These are phyloP conservation scores for Aphelinus certus DNA, from an alignment of 1,140 invertebrate species.

Conservation along the genomic window DNA sequence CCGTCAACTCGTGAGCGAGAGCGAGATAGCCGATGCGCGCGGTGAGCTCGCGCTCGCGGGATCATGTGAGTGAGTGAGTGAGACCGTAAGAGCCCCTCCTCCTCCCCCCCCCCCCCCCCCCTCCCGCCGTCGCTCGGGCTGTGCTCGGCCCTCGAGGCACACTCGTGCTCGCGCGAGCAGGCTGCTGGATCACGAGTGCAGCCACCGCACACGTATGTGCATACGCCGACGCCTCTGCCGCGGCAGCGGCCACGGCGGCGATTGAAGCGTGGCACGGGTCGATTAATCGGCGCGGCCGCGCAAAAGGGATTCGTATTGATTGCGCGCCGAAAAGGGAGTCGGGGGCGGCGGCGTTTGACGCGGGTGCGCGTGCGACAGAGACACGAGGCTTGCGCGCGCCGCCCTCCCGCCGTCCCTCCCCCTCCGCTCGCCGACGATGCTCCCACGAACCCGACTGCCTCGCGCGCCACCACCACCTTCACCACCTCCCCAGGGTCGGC, in stretches of 20 bases:
- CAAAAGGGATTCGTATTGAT: constrained; percentile 60
- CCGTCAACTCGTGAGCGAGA: too few species aligned
- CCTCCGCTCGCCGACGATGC: not conserved
- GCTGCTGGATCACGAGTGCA: too few species aligned
- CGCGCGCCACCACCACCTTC: not conserved
- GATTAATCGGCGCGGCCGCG: constrained; percentile 41
- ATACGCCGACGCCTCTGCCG: too few species aligned
- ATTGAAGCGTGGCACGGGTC: constrained; percentile 36
- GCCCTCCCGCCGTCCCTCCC: constrained; percentile 12
- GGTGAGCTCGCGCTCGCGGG: too few species aligned
- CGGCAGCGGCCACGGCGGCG: not conserved
- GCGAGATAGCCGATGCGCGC: too few species aligned
- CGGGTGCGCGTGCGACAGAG: not conserved
- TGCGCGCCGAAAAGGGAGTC: constrained; percentile 39
- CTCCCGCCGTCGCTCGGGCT: too few species aligned
- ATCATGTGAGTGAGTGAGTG: too few species aligned
- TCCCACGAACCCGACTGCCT: not conserved
- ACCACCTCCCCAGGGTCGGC: not conserved
- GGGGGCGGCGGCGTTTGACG: not conserved
- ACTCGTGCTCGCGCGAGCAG: not conserved
- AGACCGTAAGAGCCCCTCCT: too few species aligned
- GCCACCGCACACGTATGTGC: too few species aligned
- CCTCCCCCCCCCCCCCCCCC: too few species aligned
- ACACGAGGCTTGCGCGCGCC: constrained; percentile 31
- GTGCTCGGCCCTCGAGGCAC: not conserved